These are phyloP conservation scores for Lithophane socia DNA, from an alignment of 2,888 invertebrate species.

Conservation along the genomic window DNA sequence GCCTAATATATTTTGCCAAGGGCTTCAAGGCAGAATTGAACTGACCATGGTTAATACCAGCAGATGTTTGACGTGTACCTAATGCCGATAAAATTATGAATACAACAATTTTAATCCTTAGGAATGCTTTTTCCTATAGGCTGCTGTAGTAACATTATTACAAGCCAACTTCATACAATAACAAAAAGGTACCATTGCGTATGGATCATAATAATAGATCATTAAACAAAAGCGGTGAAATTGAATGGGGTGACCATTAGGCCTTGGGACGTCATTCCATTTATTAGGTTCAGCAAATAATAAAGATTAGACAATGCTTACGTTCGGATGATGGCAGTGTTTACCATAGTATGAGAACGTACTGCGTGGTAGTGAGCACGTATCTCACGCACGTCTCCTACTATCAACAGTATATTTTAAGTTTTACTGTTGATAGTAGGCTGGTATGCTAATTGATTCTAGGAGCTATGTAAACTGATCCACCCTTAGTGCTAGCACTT, in stretches of 20 bases:
- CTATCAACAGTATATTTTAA: not conserved
- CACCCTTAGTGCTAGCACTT: conserved; percentile 29
- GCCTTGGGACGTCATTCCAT: conserved; percentile 17
- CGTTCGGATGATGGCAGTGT: conserved; percentile 26
- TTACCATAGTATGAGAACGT: conserved; percentile 1
- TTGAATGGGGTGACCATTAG: conserved; percentile 23
- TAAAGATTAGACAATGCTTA: conserved; percentile 36
- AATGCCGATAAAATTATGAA: not conserved
- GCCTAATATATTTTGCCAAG: not conserved
- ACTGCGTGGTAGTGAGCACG: conserved; percentile 1
- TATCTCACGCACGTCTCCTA: conserved; percentile 8
- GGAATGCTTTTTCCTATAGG: not conserved
- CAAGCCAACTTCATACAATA: conserved; percentile 11
- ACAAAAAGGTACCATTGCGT: not conserved
- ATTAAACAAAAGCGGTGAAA: conserved; percentile 28
- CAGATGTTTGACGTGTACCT: not conserved
- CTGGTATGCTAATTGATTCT: conserved; percentile 25
- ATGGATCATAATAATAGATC: conserved; percentile 20
- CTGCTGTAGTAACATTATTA: not conserved
- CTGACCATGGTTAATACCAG: not conserved
- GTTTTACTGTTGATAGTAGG: conserved; percentile 6
- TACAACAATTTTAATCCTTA: not conserved
- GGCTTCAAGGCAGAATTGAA: conserved; percentile 14
- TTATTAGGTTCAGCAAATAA: conserved; percentile 33
- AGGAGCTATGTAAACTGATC: conserved; percentile 37